Percentiles rank a stretch among this genome's conserved stretches.
Evolutionary conservation across 2,888 invertebrate species (phyloP).

Genomic region (Caenorhabditis sp.): DNA sequence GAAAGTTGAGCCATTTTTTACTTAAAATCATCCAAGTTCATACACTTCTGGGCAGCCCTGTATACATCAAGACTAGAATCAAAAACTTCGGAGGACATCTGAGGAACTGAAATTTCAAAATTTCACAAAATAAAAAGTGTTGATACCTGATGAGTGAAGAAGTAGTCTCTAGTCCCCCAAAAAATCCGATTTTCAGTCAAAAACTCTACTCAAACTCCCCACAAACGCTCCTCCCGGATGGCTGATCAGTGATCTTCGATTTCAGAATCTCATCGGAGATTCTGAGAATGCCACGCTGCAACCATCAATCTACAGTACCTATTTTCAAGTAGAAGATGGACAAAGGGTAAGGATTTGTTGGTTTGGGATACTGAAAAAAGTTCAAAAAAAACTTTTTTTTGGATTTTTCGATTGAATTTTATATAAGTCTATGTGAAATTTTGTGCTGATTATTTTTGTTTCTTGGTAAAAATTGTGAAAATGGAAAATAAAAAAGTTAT

Average conservation of each 20-base stretch:
- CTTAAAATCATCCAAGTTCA: too few species aligned
- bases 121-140: too few species aligned
- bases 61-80: too few species aligned
- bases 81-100: too few species aligned
- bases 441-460: not conserved
- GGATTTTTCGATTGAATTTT: not conserved
- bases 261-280: conserved; percentile 42
- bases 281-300: conserved; percentile 44
- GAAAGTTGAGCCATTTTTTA: too few species aligned
- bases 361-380: not conserved
- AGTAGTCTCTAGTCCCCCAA: too few species aligned
- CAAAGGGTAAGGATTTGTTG: conserved; percentile 12
- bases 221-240: conserved; percentile 41
- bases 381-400: not conserved
- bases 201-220: conserved; percentile 53
- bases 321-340: conserved; percentile 52
- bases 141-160: too few species aligned
- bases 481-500: not conserved
- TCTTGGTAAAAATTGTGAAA: not conserved
- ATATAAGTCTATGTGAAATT: too few species aligned
- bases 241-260: conserved; percentile 54
- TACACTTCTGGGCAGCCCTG: too few species aligned
- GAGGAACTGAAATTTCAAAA: too few species aligned
- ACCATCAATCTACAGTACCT: conserved; percentile 34
- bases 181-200: conserved; percentile 41